These are phyloP conservation scores for Eretmocerus hayati DNA, from an alignment of 2,888 invertebrate species.

Conservation along the genomic window DNA sequence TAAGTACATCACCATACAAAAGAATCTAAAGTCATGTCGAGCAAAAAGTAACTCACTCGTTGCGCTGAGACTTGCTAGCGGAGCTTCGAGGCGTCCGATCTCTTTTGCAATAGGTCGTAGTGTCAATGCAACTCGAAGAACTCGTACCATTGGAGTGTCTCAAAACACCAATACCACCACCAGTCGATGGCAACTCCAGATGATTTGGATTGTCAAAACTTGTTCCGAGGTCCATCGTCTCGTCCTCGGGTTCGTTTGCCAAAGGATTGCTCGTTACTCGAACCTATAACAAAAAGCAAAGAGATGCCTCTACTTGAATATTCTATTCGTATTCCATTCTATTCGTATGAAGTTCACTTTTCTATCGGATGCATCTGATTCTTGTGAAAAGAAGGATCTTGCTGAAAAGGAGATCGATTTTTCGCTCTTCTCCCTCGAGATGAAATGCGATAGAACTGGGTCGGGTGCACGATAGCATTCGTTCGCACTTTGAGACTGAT, in stretches of 20 bases:
- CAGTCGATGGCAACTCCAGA: constrained; percentile 57
- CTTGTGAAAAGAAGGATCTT: too few species aligned
- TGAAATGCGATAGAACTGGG: too few species aligned
- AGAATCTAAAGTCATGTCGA: too few species aligned
- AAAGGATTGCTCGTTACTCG: constrained; percentile 75
- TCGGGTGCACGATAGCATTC: too few species aligned
- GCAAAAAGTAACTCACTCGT: constrained; percentile 44
- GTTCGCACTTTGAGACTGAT: too few species aligned
- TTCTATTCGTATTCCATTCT: too few species aligned
- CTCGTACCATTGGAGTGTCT: constrained; percentile 20
- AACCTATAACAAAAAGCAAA: constrained; percentile 48
- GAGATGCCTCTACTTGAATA: too few species aligned
- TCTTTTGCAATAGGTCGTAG: constrained; percentile 67
- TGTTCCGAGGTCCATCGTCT: constrained; percentile 51
- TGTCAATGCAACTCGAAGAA: constrained; percentile 51
- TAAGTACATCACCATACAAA: too few species aligned
- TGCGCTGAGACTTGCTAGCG: constrained; percentile 27
- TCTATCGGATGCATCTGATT: too few species aligned
- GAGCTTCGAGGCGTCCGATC: constrained; percentile 43
- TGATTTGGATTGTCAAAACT: constrained; percentile 72
- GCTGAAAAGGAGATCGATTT: too few species aligned
- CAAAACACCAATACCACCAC: constrained; percentile 32
- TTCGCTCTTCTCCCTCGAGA: too few species aligned
- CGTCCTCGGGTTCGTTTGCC: constrained; percentile 47
- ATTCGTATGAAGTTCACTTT: too few species aligned